Base-by-base conservation (phyloP, 2,888 invertebrate genomes). In the Camponotus fellah region DNA sequence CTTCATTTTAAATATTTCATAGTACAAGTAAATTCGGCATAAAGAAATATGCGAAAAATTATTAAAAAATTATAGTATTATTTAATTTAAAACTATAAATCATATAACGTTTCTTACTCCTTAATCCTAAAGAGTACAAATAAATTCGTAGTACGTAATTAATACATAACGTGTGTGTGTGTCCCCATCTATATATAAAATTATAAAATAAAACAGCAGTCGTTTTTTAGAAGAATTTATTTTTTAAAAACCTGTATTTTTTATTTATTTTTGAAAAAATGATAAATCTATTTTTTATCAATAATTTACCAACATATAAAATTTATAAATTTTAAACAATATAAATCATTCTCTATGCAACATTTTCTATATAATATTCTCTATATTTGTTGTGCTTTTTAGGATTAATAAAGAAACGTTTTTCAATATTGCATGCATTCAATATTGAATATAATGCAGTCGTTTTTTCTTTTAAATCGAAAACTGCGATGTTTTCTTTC, bases 91-190 rank as follows among this genome's bases (percentile, higher is more conserved):
- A 3, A 65, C 12, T 66, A 43, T 40, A n/a, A 43, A 66, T 65
- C 37, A 53, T 0, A 17, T 26, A 66, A 66, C 21, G 21, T 37
- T 64, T 32, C n/a, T 77, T 77, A 43, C 5, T 66, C 43, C n/a
- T 77, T 56, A 66, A 77, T 53, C 26, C 53, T 40, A n/a, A 40
- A 66, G 56, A 77, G 53, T 37, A 53, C 64, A 49, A 65, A 37
- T 26, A 60, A 26, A 72, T 43, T 60, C 26, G 10, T 12, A 64
- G 14, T 5, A n/a, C n/a, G n/a, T n/a, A n/a, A 49, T 56, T 6
- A 46, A 21, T 8, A 14, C 34, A n/a, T 32, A 43, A 43, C 14
- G n/a, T 21, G 12, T 37, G 2, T n/a, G 34, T 17, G 0, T 58
- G 26, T 68, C 32, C 58, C 43, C 43, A 43, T 56, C 26, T 43